These are phyloP conservation scores for Narcine bancroftii DNA, from an alignment of 2,113 vertebrate genomes.

Conservation along the genomic window DNA sequence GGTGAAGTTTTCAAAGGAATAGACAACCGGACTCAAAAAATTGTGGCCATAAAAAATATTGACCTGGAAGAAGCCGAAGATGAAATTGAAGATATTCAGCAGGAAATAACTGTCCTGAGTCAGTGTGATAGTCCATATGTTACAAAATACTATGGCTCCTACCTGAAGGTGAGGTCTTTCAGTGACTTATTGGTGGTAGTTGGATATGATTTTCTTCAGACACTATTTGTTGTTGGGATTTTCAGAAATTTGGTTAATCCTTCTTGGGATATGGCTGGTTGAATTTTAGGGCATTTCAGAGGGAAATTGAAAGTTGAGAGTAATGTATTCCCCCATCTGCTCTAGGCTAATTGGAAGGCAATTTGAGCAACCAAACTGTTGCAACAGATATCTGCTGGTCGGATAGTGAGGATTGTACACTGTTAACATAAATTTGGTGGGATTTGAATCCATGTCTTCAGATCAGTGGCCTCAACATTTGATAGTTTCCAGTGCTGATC, in stretches of 20 bases:
- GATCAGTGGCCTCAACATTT: too few species aligned
- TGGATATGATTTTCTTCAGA: not conserved
- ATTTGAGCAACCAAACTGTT: too few species aligned
- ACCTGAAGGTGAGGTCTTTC: slow-evolving; percentile 77
- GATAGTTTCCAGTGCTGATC: too few species aligned
- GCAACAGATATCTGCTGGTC: too few species aligned
- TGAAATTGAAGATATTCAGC: slow-evolving; percentile 96
- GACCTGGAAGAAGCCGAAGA: slow-evolving; percentile 97
- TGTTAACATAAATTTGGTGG: too few species aligned
- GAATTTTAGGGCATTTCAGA: too few species aligned
- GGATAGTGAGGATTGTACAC: too few species aligned
- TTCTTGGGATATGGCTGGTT: too few species aligned
- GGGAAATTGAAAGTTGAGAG: too few species aligned
- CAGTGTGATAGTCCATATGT: slow-evolving; percentile 96
- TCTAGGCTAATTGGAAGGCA: too few species aligned
- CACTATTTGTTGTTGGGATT: not conserved
- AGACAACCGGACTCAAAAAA: slow-evolving; percentile 91
- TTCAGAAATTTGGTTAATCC: not conserved
- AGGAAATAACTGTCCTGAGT: slow-evolving; percentile 97
- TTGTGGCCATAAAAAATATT: slow-evolving; percentile 97
- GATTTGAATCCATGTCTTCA: too few species aligned
- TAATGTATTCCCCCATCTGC: too few species aligned
- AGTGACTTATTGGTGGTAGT: not conserved
- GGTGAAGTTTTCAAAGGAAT: slow-evolving; percentile 98
- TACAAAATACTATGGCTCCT: slow-evolving; percentile 95